A percentile compares a stretch with the other conserved stretches of the same genome.
Conservation (phyloP, 1,140 invertebrate species). For the Caenorhabditis remanei region DNA sequence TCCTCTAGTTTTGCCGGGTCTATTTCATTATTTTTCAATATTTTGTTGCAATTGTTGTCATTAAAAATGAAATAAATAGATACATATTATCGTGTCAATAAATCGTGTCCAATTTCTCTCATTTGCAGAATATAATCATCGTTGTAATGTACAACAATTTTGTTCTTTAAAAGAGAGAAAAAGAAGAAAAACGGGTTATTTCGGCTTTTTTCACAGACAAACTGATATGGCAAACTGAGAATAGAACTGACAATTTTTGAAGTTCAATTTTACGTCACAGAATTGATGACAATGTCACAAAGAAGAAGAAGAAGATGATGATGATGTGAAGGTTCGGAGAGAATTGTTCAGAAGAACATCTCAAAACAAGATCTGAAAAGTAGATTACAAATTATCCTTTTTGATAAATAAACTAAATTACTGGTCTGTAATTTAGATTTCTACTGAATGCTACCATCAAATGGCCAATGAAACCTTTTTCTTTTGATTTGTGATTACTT, state of each 20-base stretch:
- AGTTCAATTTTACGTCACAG: not conserved
- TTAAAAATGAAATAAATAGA: not conserved
- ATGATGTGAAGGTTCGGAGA: too few species aligned
- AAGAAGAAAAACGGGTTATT: slow-evolving; percentile 1
- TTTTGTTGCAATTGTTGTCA: not conserved
- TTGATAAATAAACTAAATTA: too few species aligned
- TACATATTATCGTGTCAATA: not conserved
- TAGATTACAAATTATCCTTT: too few species aligned
- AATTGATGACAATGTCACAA: too few species aligned
- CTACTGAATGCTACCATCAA: too few species aligned
- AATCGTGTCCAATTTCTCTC: not conserved
- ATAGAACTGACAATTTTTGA: not conserved
- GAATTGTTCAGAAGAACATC: too few species aligned
- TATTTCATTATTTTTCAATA: not conserved
- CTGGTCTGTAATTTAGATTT: too few species aligned
- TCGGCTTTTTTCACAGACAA: slow-evolving; percentile 8
- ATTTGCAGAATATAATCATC: not conserved
- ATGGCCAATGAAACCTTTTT: too few species aligned
- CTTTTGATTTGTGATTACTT: not conserved
- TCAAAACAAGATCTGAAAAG: too few species aligned
- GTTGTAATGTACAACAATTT: slow-evolving; percentile 21
- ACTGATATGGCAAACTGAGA: slow-evolving; percentile 34
- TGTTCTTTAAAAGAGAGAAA: slow-evolving; percentile 26
- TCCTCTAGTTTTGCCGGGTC: not conserved
- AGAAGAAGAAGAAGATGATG: too few species aligned